These are phyloP conservation scores for Dromius quadrimaculatus DNA, from an alignment of 2,888 invertebrate species.

Conservation along the genomic window DNA sequence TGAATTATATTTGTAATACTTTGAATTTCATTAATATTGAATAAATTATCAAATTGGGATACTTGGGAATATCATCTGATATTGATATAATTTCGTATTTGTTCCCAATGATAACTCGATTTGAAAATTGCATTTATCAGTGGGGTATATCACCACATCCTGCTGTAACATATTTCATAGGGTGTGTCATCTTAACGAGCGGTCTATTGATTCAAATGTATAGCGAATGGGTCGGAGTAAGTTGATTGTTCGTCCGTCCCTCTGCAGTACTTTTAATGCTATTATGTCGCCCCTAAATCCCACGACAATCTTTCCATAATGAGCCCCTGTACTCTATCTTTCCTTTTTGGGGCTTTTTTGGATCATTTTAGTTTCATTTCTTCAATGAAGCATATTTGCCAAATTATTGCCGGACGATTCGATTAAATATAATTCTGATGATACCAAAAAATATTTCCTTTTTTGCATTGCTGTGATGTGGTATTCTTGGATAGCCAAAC, in stretches of 20 bases:
- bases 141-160: conserved; percentile 25
- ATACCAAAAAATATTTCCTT: no score
- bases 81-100: conserved; percentile 34
- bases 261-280: conserved; percentile 38
- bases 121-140: conserved; percentile 37
- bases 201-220: conserved; percentile 40
- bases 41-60: no score
- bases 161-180: conserved; percentile 31
- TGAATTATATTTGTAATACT: conserved; percentile 6
- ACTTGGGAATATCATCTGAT: no score
- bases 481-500: no score
- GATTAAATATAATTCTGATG: no score
- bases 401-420: neutral
- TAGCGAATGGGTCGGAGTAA: conserved; percentile 36
- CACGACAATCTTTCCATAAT: conserved; percentile 35
- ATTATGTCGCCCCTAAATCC: conserved; percentile 37
- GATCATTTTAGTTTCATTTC: conserved; percentile 14
- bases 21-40: neutral
- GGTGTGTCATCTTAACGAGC: conserved; percentile 39
- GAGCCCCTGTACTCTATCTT: conserved; percentile 21
- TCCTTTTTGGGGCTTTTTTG: conserved; percentile 13
- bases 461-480: no score
- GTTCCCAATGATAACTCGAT: conserved; percentile 30
- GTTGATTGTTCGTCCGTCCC: conserved; percentile 36
- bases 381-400: conserved; percentile 11